Evolutionary conservation across 2,888 invertebrate species (phyloP), one percentile per base, ranked within the genome.

Genomic region (Frankliniella intonsa): DNA sequence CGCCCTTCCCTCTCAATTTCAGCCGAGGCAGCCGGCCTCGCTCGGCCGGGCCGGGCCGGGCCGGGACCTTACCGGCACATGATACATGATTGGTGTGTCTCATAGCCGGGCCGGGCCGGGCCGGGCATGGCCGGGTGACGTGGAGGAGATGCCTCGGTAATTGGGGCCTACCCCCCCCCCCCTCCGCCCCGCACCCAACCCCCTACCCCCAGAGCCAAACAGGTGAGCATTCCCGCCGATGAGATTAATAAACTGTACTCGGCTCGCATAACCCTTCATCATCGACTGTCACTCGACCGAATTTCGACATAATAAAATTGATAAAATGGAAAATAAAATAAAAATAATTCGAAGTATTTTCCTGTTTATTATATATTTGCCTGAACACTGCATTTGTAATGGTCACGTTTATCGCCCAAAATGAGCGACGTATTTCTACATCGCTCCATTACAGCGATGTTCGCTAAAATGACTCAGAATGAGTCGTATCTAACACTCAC

Each of bases 201-300:
- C 38, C 55, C 55, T 17, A 17, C 62, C n/a, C 19, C 62, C 62
- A 62, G n/a, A 62, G 11, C 69, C 69, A 25, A 76, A 76, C 69
- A 76, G 69, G 69, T 76, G 69, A 76, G 25, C 62, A 17, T 62
- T 62, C 62, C 62, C n/a, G 69, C 69, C 22, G 25, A 38, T 38
- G 38, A 25, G 69, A 76, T 76, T 76, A 76, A 76, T 25, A 22
- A 76, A 76, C 22, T 38, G 38, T 76, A 76, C 69, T 12, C 25
- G 22, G 69, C 25, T 10, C 69, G 14, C 69, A 9, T 25, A 76
- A 76, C 69, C 69, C 69, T 76, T 76, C 25, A 76, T 76, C 22
- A 76, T 76, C 69, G 69, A 76, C 69, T 76, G 69, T 76, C 69
- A 76, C 25, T 76, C 69, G 25, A n/a, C 62, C 14, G 62, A 17